A percentile compares a stretch with the other conserved stretches of the same genome.
Evolutionary conservation across 2,888 invertebrate species (phyloP).

Genomic region (Lathronympha strigana): DNA sequence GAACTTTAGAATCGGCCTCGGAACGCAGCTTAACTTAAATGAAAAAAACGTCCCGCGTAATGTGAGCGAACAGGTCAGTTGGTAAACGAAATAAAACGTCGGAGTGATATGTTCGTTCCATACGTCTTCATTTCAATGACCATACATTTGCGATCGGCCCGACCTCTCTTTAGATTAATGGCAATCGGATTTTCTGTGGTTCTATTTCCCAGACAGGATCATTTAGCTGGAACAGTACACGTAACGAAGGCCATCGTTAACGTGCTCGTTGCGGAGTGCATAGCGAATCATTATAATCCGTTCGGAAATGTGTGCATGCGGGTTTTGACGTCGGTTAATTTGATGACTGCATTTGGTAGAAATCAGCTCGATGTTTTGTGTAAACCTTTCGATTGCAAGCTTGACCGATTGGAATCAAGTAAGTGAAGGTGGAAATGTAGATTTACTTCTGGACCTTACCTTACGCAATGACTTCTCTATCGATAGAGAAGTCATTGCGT

Average conservation of each 20-base stretch:
- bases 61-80: conserved; percentile 52
- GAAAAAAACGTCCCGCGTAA: conserved; percentile 61
- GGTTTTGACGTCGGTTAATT: neutral
- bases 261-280: conserved; percentile 14
- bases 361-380: neutral
- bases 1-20: conserved; percentile 61
- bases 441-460: neutral
- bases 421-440: neutral
- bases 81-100: conserved; percentile 67
- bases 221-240: conserved; percentile 36
- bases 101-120: conserved; percentile 66
- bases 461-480: too few relatives aligned
- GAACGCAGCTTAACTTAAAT: conserved; percentile 54
- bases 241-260: conserved; percentile 35
- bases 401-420: too few relatives aligned
- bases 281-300: neutral
- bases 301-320: neutral
- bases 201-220: conserved; percentile 37
- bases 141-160: conserved; percentile 47
- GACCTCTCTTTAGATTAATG: conserved; percentile 47
- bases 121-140: conserved; percentile 48
- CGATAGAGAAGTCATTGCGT: too few relatives aligned
- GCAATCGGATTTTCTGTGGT: conserved; percentile 54
- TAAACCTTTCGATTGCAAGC: neutral
- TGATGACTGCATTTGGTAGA: neutral